Base-by-base conservation (phyloP, 2,797 vertebrate genomes). In the Phaenicophaeus curvirostris region DNA sequence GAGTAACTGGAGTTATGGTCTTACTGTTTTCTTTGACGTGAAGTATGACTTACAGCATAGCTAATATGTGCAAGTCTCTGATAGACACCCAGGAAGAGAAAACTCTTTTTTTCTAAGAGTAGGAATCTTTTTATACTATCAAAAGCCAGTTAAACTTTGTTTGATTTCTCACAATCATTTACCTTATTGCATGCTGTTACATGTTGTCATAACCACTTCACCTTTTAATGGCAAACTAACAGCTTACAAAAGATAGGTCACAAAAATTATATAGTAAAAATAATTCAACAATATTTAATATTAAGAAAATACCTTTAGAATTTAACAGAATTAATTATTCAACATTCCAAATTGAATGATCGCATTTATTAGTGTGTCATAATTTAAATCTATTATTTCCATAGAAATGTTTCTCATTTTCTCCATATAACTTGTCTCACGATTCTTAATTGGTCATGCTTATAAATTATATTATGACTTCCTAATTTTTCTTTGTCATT, bases 291-390 rank as follows among this genome's bases (percentile, higher is more conserved):
- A 83, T 55, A 63, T 35, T 76, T 80, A 71, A 54, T 63, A 30
- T 57, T 84, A 53, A 73, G 41, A 85, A 61, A 87, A 17, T 85
- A 15, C 11, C 71, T 71, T 93, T 61, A 81, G 67, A 74, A 81
- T 94, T 86, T 80, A 88, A 65, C 46, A 94, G 37, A 67, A 51
- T 71, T 33, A 93, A 94, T 74, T 91, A 91, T 74, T 83, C 81
- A 87, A 90, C 54, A 88, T 65, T 62, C 85, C 72, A 89, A 90
- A 96, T 39, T 77, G 63, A 93, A 71, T 71, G 17, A 85, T 65
- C 37, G 81, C 55, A 75, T 95, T 39, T 89, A 85, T 91, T 88
- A 81, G 61, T 67, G 51, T 95, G 88, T 68, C 82, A 83, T 55
- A 63, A 94, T 81, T 95, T 91, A 91, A 88, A 55, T 65, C 30